Evolutionary conservation across 2,888 invertebrate species (phyloP), one percentile per base, ranked within the genome.

Genomic region (Leucophenga montana): DNA sequence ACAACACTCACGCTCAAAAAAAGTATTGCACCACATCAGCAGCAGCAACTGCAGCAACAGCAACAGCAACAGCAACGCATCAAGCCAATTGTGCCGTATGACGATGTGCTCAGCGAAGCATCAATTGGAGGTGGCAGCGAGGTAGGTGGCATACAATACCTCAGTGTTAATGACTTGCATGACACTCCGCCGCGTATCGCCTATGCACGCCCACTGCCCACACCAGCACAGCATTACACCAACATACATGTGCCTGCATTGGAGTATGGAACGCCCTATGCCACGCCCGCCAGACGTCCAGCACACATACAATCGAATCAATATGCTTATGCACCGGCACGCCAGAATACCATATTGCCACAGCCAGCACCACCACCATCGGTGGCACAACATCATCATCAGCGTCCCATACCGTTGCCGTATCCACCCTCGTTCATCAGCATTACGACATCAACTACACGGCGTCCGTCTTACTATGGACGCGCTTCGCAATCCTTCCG

Each of bases 341-440:
- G 85, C 3, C 83, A 79, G 71, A 50, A 85, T 66, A 66, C 78
- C 68, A 71, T 39, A 5, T 1, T 39, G 8, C 8, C 39, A 11
- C 39, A 39, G 8, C 39, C 33, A 33, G 66, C 67, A 8, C 44
- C 66, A 8, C 27, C 71, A 13, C 39, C 1, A 27, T 2, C 27
- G 27, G 27, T 4, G 20, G 18, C 3, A 11, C 53, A 53, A 6
- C 9, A 16, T 14, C 20, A n/a, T 1, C 50, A 9, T 9, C 53
- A 3, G 11, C 70, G 56, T 3, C 76, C 77, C 53, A 77, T 79
- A 0, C 82, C 80, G 0, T 56, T 87, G 27, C 87, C 88, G 1
- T 87, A 83, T 74, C 88, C 87, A 3, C 88, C 87, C 6, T 87
- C 87, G n/a, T 87, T 87, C 68, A 76, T 88, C 1, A 85, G 81